A percentile compares a stretch with the other conserved stretches of the same genome.
phyloP scores from a whole-genome alignment of 2,113 vertebrate genomes.

The Microtus montanus region DNA sequence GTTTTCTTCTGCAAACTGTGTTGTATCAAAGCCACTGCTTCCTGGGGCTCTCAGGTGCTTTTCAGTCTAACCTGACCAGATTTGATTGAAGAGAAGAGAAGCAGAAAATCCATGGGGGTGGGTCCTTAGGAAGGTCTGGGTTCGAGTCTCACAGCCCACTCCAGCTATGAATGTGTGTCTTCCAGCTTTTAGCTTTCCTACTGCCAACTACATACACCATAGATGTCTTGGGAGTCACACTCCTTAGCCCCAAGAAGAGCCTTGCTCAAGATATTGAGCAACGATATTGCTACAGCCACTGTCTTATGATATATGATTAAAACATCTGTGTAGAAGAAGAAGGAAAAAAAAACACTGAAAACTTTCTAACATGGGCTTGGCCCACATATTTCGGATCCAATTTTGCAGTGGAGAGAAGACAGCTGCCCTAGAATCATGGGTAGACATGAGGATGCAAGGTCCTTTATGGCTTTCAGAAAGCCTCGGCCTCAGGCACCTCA shows the following conservation, averaged over 20 bases:
- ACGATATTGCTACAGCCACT: background rate
- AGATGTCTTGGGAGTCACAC: background rate
- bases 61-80: too few species aligned
- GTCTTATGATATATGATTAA: background rate
- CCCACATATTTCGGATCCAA: background rate
- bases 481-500: background rate
- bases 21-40: accelerated
- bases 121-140: background rate
- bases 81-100: background rate
- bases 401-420: background rate
- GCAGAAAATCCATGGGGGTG: background rate
- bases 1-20: too few species aligned
- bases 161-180: background rate
- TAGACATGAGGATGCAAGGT: accelerated
- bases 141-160: background rate
- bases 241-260: background rate
- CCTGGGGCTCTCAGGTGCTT: background rate
- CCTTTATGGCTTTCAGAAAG: background rate
- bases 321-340: background rate
- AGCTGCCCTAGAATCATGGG: accelerated
- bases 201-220: background rate
- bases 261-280: background rate
- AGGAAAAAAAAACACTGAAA: too few species aligned
- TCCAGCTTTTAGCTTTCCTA: background rate
- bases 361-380: background rate